Base-by-base conservation (phyloP, 2,797 vertebrate genomes). In the Coluber constrictor region DNA sequence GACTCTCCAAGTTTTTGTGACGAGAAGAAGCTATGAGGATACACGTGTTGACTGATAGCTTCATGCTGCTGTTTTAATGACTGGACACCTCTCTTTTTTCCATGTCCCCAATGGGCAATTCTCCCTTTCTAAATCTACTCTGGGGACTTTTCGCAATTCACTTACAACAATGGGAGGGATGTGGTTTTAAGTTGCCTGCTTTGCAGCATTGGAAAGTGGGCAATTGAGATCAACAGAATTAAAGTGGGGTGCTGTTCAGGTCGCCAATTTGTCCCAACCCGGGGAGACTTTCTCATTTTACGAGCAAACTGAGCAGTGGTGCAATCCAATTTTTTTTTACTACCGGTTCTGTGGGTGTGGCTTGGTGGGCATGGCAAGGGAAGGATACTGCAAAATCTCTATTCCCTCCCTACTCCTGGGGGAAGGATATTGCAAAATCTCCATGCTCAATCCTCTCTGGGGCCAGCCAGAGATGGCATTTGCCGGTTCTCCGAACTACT, bases 31-130 rank as follows among this genome's bases (percentile, higher is more conserved):
- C 93, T 94, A 74, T 87, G 94, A 95, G 61, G 51, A 90, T 55
- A 92, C 91, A 18, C 63, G 47, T 86, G 92, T 90, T 90, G 43
- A 88, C 70, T 90, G 87, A 47, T 92, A 87, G 91, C 93, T 88
- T 86, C 10, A 93, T 56, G 43, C 87, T 79, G 89, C 95, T 94
- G 93, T 92, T 70, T 90, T 95, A 94, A 92, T 90, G 86, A 94
- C 87, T 86, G 93, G 74, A 74, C 88, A 95, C 95, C 95, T 88
- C 92, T 92, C 54, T 23, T 5, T 91, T 94, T 60, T 18, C 79
- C 92, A 4, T 91, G 20, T 92, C 79, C 83, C 79, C 74, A 87
- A 37, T 1, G 88, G 94, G 63, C n/a, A 92, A 88, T 32, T n/a
- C 87, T 47, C 15, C 90, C 91, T 89, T 74, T 74, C 18, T 15